These are phyloP conservation scores for Pempheris klunzingeri DNA, from an alignment of 2,797 vertebrate species.

Conservation along the genomic window DNA sequence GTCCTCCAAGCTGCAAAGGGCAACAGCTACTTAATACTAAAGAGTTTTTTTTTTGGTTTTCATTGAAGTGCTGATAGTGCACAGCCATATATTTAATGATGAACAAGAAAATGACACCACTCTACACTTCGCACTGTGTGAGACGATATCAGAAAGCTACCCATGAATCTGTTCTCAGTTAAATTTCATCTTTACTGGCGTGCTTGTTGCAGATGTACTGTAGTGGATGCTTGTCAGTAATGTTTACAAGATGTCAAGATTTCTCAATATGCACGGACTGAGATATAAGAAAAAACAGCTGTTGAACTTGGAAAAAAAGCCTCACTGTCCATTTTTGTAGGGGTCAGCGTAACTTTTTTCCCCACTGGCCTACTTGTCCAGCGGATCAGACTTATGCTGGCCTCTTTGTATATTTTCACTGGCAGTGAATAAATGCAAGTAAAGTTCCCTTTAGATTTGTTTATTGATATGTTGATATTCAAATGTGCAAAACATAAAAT, in stretches of 20 bases:
- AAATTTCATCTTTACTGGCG: not conserved
- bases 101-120: not conserved
- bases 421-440: too few relatives aligned
- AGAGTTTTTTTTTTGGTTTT: too few relatives aligned
- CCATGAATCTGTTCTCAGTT: not conserved
- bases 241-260: not conserved
- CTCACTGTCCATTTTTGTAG: not conserved
- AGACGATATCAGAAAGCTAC: not conserved
- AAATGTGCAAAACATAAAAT: too few relatives aligned
- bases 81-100: not conserved
- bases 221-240: not conserved
- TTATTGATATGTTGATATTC: too few relatives aligned
- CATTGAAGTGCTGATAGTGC: too few relatives aligned
- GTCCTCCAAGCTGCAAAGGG: not conserved
- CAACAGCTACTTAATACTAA: conserved; percentile 3
- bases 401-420: too few relatives aligned
- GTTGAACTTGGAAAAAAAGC: not conserved
- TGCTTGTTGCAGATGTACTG: not conserved
- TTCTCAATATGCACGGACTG: not conserved
- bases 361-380: too few relatives aligned
- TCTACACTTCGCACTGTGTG: not conserved
- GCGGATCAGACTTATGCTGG: too few relatives aligned
- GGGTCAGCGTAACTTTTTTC: too few relatives aligned
- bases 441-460: too few relatives aligned
- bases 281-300: not conserved